Evolutionary conservation across 2,797 vertebrate genomes (phyloP).

Genomic region (Premnoplex brunnescens): DNA sequence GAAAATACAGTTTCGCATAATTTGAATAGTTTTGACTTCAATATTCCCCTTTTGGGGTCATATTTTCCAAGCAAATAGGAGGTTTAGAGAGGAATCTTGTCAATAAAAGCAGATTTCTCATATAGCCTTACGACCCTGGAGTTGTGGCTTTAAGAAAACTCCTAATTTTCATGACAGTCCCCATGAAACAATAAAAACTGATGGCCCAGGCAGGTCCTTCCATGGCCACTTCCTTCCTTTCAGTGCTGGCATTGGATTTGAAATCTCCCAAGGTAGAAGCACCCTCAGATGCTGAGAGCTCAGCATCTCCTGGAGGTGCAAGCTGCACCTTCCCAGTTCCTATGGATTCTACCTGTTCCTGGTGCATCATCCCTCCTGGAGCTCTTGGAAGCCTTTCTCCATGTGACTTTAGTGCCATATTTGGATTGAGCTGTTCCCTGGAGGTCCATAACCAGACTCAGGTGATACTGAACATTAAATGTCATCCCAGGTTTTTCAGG

Average conservation of each 20-base stretch:
- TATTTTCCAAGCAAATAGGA: neutral
- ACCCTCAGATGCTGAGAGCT: neutral
- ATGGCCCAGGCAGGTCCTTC: neutral
- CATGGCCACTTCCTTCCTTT: neutral
- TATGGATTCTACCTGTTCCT: rapidly evolving
- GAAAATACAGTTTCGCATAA: neutral
- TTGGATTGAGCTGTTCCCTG: neutral
- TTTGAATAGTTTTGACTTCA: neutral
- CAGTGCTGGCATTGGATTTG: neutral
- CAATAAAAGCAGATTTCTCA: rapidly evolving
- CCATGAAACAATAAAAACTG: neutral
- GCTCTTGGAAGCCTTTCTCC: neutral
- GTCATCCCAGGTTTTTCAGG: neutral
- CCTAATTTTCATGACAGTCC: neutral
- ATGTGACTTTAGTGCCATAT: rapidly evolving
- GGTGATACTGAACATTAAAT: neutral
- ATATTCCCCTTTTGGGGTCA: neutral
- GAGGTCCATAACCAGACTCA: neutral
- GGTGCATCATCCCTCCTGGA: rapidly evolving
- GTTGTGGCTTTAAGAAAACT: neutral
- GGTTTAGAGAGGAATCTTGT: neutral
- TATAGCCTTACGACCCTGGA: neutral
- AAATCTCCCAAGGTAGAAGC: neutral
- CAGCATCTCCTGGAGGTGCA: neutral
- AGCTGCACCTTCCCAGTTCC: neutral